Percentiles rank a stretch among this genome's conserved stretches.
These are phyloP conservation scores for Sesamia inferens DNA, from an alignment of 2,888 invertebrate genomes.

Conservation along the genomic window DNA sequence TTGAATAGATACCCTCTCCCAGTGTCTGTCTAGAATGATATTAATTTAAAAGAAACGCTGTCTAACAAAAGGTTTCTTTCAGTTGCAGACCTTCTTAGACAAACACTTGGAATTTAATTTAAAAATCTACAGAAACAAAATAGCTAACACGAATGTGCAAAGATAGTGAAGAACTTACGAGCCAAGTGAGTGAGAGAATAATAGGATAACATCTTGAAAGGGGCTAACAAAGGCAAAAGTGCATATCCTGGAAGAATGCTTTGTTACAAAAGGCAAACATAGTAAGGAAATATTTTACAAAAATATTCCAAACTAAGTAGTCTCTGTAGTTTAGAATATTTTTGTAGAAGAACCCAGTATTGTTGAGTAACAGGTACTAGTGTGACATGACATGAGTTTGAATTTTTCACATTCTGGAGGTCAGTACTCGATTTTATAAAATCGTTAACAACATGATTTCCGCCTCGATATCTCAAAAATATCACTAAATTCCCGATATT, in stretches of 20 bases:
- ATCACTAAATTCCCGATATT: neutral
- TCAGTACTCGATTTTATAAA: neutral
- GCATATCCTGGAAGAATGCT: conserved; percentile 32
- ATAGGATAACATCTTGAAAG: conserved; percentile 46
- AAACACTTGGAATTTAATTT: conserved; percentile 54
- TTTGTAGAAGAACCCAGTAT: conserved; percentile 1
- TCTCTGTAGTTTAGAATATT: neutral
- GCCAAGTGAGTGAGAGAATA: conserved; percentile 31
- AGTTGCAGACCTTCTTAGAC: conserved; percentile 37
- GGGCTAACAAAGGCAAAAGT: conserved; percentile 31
- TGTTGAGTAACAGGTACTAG: neutral
- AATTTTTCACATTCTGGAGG: neutral
- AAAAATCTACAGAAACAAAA: conserved; percentile 34
- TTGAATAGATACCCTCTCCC: conserved; percentile 16
- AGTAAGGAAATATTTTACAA: conserved; percentile 1
- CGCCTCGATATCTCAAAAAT: neutral
- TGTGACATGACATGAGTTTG: neutral
- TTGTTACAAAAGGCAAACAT: conserved; percentile 26
- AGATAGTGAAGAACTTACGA: conserved; percentile 18
- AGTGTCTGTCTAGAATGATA: conserved; percentile 24
- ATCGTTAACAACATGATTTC: neutral
- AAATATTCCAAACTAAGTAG: too few relatives aligned
- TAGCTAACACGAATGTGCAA: conserved; percentile 27
- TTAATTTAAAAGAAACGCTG: conserved; percentile 33
- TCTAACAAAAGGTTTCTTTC: conserved; percentile 31